Percentiles rank a stretch among this genome's conserved stretches.
These are phyloP conservation scores for Chaetodon trifascialis DNA, from an alignment of 2,113 vertebrate genomes.

Conservation along the genomic window DNA sequence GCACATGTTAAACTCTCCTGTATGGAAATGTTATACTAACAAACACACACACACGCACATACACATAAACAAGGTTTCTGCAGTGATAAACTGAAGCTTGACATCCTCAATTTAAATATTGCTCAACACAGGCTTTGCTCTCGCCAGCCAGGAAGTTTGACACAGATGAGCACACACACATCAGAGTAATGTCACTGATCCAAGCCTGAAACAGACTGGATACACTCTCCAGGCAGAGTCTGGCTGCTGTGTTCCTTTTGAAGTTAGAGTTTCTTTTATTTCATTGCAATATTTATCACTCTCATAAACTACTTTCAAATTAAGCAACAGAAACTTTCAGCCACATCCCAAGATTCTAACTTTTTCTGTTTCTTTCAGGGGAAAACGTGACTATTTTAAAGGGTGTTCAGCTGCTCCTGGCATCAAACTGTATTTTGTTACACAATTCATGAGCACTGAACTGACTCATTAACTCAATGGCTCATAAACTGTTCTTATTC, in stretches of 20 bases:
- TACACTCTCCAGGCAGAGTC: background rate
- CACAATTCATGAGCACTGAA: background rate
- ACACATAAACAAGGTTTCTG: background rate
- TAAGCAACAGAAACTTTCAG: constrained; percentile 8
- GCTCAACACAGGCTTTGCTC: background rate
- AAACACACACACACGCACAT: background rate
- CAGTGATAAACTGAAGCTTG: background rate
- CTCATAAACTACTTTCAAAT: background rate
- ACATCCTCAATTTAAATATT: background rate
- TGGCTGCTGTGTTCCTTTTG: background rate
- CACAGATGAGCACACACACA: background rate
- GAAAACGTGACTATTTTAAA: constrained; percentile 2
- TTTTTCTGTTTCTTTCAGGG: constrained; percentile 1
- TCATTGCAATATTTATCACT: constrained; percentile 11
- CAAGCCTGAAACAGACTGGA: constrained; percentile 1
- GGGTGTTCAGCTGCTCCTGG: background rate
- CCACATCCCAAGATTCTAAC: background rate
- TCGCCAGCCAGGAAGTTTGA: constrained; percentile 1
- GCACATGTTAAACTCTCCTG: background rate
- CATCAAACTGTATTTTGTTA: constrained; percentile 1
- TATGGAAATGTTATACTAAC: background rate
- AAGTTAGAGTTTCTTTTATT: constrained; percentile 1
- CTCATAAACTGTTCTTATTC: constrained; percentile 3
- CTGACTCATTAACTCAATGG: background rate
- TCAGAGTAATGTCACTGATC: background rate